phyloP scores from a whole-genome alignment of 2,888 invertebrate genomes.

The Hypolimnas misippus region DNA sequence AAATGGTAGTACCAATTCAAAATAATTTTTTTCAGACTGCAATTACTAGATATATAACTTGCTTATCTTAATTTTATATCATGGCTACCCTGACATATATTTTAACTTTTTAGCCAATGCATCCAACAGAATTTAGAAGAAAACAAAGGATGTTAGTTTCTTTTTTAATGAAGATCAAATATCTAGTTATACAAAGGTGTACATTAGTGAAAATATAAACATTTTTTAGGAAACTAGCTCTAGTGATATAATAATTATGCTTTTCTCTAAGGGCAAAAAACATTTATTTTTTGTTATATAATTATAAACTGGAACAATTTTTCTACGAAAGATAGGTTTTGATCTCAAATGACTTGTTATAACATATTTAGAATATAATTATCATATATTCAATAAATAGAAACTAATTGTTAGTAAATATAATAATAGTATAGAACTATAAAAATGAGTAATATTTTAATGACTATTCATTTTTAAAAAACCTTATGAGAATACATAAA shows the following conservation, averaged over 20 bases:
- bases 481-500: neutral
- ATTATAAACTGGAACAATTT: conserved; percentile 18
- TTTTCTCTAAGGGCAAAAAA: conserved; percentile 27
- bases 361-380: conserved; percentile 4
- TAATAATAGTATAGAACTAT: neutral
- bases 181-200: conserved; percentile 62
- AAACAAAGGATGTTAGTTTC: conserved; percentile 16
- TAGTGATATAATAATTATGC: conserved; percentile 35
- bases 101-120: too few relatives aligned
- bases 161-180: conserved; percentile 47
- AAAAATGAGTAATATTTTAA: neutral
- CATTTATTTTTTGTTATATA: conserved; percentile 22
- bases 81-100: too few relatives aligned
- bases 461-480: neutral
- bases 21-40: too few relatives aligned
- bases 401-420: conserved; percentile 2
- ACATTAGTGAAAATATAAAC: conserved; percentile 60
- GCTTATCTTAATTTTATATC: too few relatives aligned
- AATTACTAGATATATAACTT: too few relatives aligned
- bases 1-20: too few relatives aligned
- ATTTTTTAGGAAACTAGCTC: conserved; percentile 39
- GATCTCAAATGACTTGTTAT: conserved; percentile 16
- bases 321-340: conserved; percentile 19
- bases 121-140: too few relatives aligned
- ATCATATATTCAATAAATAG: neutral